Percentiles rank a stretch among this genome's conserved stretches.
Evolutionary conservation across 2,113 vertebrate genomes (phyloP).

Genomic region (Tragelaphus strepsiceros): DNA sequence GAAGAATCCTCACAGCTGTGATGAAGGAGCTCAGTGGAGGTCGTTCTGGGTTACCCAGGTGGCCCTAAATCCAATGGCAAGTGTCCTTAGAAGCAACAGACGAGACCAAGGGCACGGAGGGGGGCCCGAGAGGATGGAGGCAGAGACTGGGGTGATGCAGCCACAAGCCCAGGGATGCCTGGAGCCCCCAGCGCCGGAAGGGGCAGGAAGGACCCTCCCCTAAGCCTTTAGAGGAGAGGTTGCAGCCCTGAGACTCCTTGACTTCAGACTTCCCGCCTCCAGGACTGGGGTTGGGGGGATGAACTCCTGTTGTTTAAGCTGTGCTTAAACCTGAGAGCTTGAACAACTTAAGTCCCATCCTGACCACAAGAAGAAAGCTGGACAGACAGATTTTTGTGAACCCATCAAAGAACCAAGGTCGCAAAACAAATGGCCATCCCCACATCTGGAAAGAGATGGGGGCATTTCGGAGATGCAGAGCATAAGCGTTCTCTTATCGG

Average conservation of each 20-base stretch:
- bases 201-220: background rate
- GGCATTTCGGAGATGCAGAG: background rate
- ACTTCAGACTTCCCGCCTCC: background rate
- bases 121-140: background rate
- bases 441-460: background rate
- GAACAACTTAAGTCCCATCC: background rate
- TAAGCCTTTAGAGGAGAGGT: background rate
- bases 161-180: background rate
- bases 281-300: accelerated
- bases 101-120: background rate
- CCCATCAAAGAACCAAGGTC: background rate
- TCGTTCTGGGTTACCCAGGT: accelerated
- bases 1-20: background rate
- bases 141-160: accelerated
- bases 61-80: background rate
- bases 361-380: background rate
- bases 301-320: accelerated
- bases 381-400: background rate
- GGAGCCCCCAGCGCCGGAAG: background rate
- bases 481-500: background rate
- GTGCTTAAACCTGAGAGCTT: background rate
- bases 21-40: background rate
- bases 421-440: background rate
- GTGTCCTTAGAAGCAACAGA: background rate
- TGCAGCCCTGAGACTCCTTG: background rate